These are phyloP conservation scores for Cacatua alba DNA, from an alignment of 2,113 vertebrate species.

Conservation along the genomic window DNA sequence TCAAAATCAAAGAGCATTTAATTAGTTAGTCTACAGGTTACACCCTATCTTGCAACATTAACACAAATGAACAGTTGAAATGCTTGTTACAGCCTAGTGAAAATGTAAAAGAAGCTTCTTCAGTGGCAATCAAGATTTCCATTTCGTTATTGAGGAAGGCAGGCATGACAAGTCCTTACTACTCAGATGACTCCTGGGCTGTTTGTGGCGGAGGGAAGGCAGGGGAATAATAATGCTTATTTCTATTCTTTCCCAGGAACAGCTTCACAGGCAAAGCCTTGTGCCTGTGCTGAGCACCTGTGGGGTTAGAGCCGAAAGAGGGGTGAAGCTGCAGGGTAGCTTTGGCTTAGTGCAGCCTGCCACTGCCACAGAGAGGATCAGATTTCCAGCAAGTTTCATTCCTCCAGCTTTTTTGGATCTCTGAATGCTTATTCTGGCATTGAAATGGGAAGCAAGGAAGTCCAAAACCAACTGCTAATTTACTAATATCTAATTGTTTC, in stretches of 20 bases:
- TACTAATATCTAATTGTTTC: background rate
- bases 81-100: background rate
- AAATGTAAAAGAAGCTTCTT: background rate
- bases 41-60: conserved; percentile 49
- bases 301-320: background rate
- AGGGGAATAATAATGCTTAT: background rate
- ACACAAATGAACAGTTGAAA: conserved; percentile 58
- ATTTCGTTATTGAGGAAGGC: background rate
- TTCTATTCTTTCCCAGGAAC: background rate
- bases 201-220: background rate
- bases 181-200: background rate
- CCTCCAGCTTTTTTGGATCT: background rate
- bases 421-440: background rate
- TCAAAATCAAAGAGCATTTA: conserved; percentile 74
- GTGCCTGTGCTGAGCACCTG: accelerated
- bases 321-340: accelerated
- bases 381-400: background rate
- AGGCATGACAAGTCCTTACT: conserved; percentile 8
- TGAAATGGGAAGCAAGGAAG: background rate
- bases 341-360: background rate
- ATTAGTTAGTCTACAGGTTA: conserved; percentile 67
- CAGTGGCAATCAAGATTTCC: conserved; percentile 20
- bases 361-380: background rate
- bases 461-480: background rate
- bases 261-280: background rate